Percentiles rank a stretch among this genome's conserved stretches.
phyloP scores from a whole-genome alignment of 2,888 invertebrate species.

The Brachypterus glaber region DNA sequence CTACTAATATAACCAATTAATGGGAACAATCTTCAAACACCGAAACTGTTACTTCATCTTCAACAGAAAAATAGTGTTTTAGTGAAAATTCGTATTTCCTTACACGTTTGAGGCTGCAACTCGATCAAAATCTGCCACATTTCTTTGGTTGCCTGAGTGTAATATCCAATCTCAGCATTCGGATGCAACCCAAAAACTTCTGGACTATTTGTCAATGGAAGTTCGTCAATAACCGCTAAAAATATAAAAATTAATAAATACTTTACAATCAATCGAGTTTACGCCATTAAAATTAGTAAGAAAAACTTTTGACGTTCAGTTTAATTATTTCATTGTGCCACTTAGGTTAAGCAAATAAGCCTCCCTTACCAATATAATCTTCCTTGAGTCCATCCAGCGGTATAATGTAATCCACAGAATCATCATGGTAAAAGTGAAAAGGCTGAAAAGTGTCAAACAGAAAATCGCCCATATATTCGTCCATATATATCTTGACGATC shows the following conservation, averaged over 20 bases:
- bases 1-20: too few species aligned
- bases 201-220: slow-evolving; percentile 78
- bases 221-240: slow-evolving; percentile 65
- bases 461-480: slow-evolving; percentile 92
- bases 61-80: too few species aligned
- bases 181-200: slow-evolving; percentile 88
- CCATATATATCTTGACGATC: slow-evolving; percentile 79
- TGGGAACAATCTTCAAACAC: slow-evolving; percentile 4
- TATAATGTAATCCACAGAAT: slow-evolving; percentile 65
- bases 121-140: slow-evolving; percentile 83
- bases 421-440: slow-evolving; percentile 78
- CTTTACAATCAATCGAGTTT: background rate
- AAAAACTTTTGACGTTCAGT: background rate
- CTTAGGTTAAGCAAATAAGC: too few species aligned
- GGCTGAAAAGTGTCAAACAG: slow-evolving; percentile 85
- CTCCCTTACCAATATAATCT: slow-evolving; percentile 62
- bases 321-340: background rate
- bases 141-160: slow-evolving; percentile 74
- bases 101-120: slow-evolving; percentile 83
- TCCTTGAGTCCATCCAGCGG: slow-evolving; percentile 59
- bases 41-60: background rate
- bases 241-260: slow-evolving; percentile 14
- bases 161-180: slow-evolving; percentile 94
- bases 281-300: slow-evolving; percentile 3
- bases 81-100: slow-evolving; percentile 20